Base-by-base conservation (phyloP, 1,140 invertebrate genomes). In the Belonocnema kinseyi region DNA sequence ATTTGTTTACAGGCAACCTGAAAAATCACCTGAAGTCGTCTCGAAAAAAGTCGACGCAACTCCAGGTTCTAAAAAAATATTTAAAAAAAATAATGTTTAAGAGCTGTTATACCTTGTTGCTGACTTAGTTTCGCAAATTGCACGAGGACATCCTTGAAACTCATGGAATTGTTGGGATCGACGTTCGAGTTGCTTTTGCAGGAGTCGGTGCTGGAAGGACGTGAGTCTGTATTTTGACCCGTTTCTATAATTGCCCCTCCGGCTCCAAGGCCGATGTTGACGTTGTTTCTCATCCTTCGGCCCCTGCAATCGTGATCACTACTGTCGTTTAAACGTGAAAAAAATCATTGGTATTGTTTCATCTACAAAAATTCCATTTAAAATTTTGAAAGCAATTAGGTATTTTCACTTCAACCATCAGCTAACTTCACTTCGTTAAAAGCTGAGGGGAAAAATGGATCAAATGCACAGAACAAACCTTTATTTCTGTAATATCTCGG, bases 121-220 rank as follows among this genome's bases (percentile, higher is more conserved):
- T 93, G 92, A 80, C 90, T 92, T 70, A 93, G 89, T 88, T 95
- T 95, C 2, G 95, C 95, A 85, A 96, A 95, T 85, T 96, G 94
- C 5, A 96, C 93, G n/a, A 96, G 91, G 19, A 96, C 94, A 81
- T 96, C 95, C 86, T 95, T 96, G 86, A 95, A 96, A 76, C 94
- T 95, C 77, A 91, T 87, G 17, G 88, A 82, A 85, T 87, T 89
- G 77, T 88, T 87, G 50, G 82, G 85, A 79, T 89, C 90, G 52
- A 58, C 70, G 56, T 89, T 90, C 26, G 89, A 83, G 77, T 90
- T 90, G 81, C 92, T 91, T 75, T 92, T 90, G 66, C 92, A 92
- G n/a, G 92, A 92, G 77, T 93, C 92, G 6, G 90, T 90, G 78
- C 91, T 92, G 12, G 92, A 92, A n/a, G 92, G 90, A 61, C 92